Evolutionary conservation across 1,140 invertebrate genomes (phyloP).

Genomic region (Saccostrea cuccullata): DNA sequence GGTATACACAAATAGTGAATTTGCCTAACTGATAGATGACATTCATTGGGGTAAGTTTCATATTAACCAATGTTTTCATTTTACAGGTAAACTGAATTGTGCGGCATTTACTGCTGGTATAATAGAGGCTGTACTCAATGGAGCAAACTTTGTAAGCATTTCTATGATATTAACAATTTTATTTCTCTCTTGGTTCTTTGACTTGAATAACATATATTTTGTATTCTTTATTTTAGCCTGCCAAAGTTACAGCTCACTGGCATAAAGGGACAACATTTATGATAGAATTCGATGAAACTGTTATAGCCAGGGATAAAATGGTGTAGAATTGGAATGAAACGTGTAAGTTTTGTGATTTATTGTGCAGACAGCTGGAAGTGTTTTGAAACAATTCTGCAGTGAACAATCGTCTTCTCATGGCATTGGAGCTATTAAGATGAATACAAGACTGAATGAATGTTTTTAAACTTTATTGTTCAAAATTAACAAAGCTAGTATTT

Average conservation of each 20-base stretch:
- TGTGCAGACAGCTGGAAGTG: too few relatives aligned
- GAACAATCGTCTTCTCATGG: background rate
- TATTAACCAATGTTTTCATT: slow-evolving; percentile 39
- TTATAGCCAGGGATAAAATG: slow-evolving; percentile 94
- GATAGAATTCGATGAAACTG: slow-evolving; percentile 98
- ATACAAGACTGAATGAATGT: background rate
- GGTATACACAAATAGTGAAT: too few relatives aligned
- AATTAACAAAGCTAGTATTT: background rate
- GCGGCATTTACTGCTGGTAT: slow-evolving; percentile 99
- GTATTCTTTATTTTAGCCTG: slow-evolving; percentile 85
- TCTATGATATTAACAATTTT: background rate
- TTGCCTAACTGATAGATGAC: too few relatives aligned
- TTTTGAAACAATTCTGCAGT: background rate
- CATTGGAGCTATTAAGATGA: background rate
- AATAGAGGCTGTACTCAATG: slow-evolving; percentile 95
- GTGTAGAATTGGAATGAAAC: slow-evolving; percentile 73
- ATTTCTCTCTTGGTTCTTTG: background rate
- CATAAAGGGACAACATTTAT: slow-evolving; percentile 99
- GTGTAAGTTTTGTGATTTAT: too few relatives aligned
- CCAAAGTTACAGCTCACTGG: slow-evolving; percentile 98
- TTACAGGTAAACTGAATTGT: slow-evolving; percentile 90
- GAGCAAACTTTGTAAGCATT: slow-evolving; percentile 94
- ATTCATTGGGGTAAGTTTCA: too few relatives aligned
- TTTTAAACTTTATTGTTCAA: slow-evolving; percentile 26
- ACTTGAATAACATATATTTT: background rate